phyloP scores from a whole-genome alignment of 2,888 invertebrate species.

The Calameuta filiformis region DNA sequence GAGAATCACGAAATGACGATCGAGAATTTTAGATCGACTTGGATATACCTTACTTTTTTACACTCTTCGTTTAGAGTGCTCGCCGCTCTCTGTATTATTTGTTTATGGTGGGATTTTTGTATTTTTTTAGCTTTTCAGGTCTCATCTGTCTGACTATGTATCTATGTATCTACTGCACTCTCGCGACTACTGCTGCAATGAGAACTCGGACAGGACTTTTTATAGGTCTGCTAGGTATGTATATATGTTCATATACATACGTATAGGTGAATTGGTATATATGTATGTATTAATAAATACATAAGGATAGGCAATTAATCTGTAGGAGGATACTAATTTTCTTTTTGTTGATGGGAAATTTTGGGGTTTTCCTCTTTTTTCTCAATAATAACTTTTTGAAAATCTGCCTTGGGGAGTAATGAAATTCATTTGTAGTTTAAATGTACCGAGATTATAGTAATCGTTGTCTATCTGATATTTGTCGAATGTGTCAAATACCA shows the following conservation, averaged over 20 bases:
- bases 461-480: neutral
- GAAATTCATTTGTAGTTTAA: neutral
- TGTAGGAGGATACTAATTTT: neutral
- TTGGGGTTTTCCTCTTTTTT: neutral
- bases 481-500: neutral
- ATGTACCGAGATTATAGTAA: neutral
- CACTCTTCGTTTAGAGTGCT: neutral
- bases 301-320: neutral
- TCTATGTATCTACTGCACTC: neutral
- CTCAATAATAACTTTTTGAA: neutral
- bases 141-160: neutral
- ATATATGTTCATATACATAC: neutral
- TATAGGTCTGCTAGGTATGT: neutral
- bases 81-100: neutral
- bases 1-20: neutral
- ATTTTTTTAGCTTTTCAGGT: no score
- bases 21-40: neutral
- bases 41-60: neutral
- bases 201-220: neutral
- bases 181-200: neutral
- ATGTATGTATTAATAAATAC: neutral
- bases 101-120: neutral
- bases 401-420: neutral
- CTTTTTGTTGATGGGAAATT: neutral
- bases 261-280: neutral